Evolutionary conservation across 35 echinoderm and acorn worm species (phyloP).

Genomic region (Hemicentrotus pulcherrimus): DNA sequence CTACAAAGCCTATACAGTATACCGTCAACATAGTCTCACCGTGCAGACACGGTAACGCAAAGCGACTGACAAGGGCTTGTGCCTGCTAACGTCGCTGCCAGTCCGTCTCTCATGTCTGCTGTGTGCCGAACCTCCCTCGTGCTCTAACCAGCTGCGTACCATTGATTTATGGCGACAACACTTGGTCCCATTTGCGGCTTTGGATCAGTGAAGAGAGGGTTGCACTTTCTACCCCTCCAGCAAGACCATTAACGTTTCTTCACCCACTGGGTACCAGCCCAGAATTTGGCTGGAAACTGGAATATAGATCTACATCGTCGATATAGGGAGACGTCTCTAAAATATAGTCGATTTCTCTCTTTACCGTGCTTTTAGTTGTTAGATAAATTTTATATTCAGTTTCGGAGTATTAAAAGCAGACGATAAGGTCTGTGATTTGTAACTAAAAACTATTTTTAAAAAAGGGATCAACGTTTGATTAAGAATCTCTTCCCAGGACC

Average conservation of each 20-base stretch:
- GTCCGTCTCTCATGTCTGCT: background rate
- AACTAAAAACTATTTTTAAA: no score
- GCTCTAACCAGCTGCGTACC: background rate
- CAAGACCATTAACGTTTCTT: background rate
- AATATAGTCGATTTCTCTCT: background rate
- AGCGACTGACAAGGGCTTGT: no score
- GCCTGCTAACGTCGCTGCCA: no score
- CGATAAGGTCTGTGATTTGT: no score
- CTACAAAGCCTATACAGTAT: no score
- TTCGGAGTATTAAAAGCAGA: no score
- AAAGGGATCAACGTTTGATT: no score
- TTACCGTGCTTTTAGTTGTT: background rate
- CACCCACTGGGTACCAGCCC: background rate
- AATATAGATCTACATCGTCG: background rate
- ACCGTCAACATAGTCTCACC: no score
- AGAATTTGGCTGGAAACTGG: background rate
- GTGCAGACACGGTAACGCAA: no score
- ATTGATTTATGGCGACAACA: conserved; percentile 48
- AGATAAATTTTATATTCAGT: background rate
- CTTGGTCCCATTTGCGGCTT: conserved; percentile 8
- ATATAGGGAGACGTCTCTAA: background rate
- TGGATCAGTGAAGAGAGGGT: background rate
- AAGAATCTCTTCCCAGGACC: no score
- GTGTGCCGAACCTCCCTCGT: background rate
- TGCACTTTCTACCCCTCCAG: conserved; percentile 20